These are phyloP conservation scores for Rhopalosiphum maidis DNA, from an alignment of 1,140 invertebrate species.

Conservation along the genomic window DNA sequence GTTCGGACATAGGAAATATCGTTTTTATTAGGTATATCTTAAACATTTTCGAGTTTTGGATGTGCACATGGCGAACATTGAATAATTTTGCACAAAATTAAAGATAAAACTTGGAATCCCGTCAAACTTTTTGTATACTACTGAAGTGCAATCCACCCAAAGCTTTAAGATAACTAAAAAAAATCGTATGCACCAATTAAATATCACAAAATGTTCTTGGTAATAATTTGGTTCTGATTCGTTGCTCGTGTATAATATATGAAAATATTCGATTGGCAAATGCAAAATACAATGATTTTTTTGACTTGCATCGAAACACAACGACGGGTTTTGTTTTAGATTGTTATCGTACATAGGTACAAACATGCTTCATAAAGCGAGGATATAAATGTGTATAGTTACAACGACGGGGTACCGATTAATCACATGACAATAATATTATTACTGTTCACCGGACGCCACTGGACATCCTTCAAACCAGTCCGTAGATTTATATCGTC, in stretches of 20 bases:
- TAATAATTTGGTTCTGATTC: background rate
- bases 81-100: background rate
- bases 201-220: too few species aligned
- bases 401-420: constrained; percentile 30
- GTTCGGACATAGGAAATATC: background rate
- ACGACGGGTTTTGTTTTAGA: background rate
- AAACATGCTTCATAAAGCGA: background rate
- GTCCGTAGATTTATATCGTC: constrained; percentile 26
- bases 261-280: background rate
- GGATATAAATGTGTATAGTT: background rate
- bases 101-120: background rate
- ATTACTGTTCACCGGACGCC: background rate
- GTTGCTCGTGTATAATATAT: background rate
- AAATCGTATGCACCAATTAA: too few species aligned
- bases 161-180: background rate
- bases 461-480: constrained; percentile 27
- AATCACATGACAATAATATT: constrained; percentile 47
- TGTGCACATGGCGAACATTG: background rate
- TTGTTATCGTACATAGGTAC: background rate
- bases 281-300: background rate
- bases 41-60: background rate
- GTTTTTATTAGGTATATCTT: background rate
- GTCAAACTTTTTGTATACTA: background rate
- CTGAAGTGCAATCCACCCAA: background rate
- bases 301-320: background rate